Percentiles rank a stretch among this genome's conserved stretches.
phyloP scores from a whole-genome alignment of 2,113 vertebrate genomes.

The Blennius ocellaris region DNA sequence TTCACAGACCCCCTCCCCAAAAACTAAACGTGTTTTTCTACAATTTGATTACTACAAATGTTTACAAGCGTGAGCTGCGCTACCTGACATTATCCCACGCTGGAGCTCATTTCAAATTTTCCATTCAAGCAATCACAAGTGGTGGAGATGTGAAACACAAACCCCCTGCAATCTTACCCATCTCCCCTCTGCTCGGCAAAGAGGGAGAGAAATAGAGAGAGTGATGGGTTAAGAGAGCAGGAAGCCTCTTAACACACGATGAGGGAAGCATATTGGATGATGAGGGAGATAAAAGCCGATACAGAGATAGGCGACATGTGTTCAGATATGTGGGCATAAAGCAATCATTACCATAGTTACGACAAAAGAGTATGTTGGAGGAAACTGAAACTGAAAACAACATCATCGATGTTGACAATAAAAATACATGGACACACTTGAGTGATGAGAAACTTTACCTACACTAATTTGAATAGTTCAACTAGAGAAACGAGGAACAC shows the following conservation, averaged over 20 bases:
- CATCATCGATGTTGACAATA: not conserved
- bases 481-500: not conserved
- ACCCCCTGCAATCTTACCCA: constrained; percentile 48
- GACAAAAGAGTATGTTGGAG: not conserved
- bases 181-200: constrained; percentile 34
- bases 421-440: not conserved
- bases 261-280: constrained; percentile 53
- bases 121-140: constrained; percentile 45
- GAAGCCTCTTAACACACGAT: constrained; percentile 51
- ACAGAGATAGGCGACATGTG: constrained; percentile 29
- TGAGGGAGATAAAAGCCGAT: constrained; percentile 63
- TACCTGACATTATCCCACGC: constrained; percentile 31
- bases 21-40: not conserved
- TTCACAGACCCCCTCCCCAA: not conserved
- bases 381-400: not conserved
- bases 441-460: not conserved
- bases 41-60: not conserved
- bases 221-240: constrained; percentile 21
- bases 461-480: not conserved
- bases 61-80: not conserved
- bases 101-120: constrained; percentile 32
- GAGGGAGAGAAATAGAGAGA: not conserved
- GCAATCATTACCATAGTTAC: constrained; percentile 21
- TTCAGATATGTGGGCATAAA: constrained; percentile 22
- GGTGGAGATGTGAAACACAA: constrained; percentile 46